Evolutionary conservation across 2,797 vertebrate species (phyloP), one percentile per base, ranked within the genome.

Genomic region (Sciaenops ocellatus): DNA sequence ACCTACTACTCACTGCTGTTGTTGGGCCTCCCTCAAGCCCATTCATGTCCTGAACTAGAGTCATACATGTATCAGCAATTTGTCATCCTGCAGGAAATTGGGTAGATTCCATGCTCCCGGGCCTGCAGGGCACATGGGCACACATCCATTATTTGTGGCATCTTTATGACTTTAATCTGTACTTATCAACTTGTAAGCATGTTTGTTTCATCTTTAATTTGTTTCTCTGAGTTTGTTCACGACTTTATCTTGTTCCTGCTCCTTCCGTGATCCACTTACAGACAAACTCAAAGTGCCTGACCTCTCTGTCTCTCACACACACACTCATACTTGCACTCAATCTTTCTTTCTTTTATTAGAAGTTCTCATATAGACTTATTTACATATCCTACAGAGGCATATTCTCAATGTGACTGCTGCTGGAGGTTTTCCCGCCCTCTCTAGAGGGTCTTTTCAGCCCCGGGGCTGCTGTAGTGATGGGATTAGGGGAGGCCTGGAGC

Each of bases 401-500:
- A 92, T 72, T 88, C 83, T 90, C 68, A 88, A 82, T 89, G 83
- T 90, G 90, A 91, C 85, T 90, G 87, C 85, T 91, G 84, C 88
- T 92, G 91, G 90, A 90, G 83, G 81, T 80, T 91, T 91, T 92
- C 89, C 92, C 89, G 85, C 89, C 91, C 89, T 90, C 92, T 90
- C 92, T 87, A 89, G 84, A 87, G 89, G 90, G 86, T 88, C 89
- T 80, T 92, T 94, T 93, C 91, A 93, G 89, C 86, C 90, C 76
- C 34, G 18, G 83, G 84, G 85, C 89, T 89, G 90, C 90, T 78
- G 84, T 73, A 82, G 82, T 93, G 92, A 93, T 94, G 85, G 91
- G 92, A 93, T 94, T 94, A 94, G 70, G 72, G 87, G 80, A 90
- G 80, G 87, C 91, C 93, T 92, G 90, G 87, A 94, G 90, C 88